A percentile compares a stretch with the other conserved stretches of the same genome.
These are phyloP conservation scores for Sylvia borin DNA, from an alignment of 2,797 vertebrate genomes.

Conservation along the genomic window DNA sequence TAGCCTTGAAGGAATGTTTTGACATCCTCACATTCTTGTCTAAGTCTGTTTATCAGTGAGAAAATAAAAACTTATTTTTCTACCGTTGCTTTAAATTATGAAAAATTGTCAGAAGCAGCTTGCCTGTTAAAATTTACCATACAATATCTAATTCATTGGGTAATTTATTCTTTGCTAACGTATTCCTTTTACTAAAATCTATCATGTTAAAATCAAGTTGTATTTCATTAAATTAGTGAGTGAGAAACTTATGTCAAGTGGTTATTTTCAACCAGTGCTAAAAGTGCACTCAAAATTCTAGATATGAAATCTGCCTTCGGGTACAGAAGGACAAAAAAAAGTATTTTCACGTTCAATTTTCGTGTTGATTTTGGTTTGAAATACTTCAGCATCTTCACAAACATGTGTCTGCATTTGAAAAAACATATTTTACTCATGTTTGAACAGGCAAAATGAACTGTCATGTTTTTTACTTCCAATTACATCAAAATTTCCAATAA, in stretches of 20 bases:
- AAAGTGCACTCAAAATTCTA: not conserved
- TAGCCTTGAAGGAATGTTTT: not conserved
- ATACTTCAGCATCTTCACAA: not conserved
- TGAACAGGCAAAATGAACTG: not conserved
- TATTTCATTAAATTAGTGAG: not conserved
- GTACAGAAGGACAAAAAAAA: not conserved
- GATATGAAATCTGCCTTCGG: not conserved
- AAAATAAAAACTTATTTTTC: not conserved
- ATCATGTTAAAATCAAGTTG: not conserved
- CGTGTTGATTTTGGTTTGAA: not conserved
- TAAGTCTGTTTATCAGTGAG: not conserved
- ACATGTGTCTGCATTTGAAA: not conserved
- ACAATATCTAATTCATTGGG: not conserved
- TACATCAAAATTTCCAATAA: not conserved
- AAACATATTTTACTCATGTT: not conserved
- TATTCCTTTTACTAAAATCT: not conserved
- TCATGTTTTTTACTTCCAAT: not conserved
- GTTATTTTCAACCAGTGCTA: not conserved
- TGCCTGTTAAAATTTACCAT: not conserved
- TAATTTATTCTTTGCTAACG: not conserved
- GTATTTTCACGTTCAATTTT: not conserved
- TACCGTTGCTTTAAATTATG: not conserved
- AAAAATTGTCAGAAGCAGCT: not conserved
- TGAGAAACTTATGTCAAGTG: not conserved
- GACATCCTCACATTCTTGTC: not conserved